Base-by-base conservation (phyloP, 1,140 invertebrate genomes). In the Lasaia peninsularis region DNA sequence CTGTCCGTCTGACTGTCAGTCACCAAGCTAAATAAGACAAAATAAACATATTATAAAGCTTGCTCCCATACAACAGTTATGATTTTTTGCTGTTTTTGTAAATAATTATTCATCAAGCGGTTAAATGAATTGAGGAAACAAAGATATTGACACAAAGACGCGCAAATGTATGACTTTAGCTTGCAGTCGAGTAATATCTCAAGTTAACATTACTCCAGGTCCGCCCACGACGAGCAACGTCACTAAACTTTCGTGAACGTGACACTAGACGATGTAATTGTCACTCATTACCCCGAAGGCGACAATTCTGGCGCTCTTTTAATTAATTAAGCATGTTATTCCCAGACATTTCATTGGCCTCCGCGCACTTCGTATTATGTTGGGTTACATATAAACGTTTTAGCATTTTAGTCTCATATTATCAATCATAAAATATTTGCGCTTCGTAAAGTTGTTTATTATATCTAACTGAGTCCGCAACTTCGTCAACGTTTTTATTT, bases 251-350 rank as follows among this genome's bases (percentile, higher is more conserved):
- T 78, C 64, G 71, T 73, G 68, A 77, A 65, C 73, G 67, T 70
- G 73, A 80, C 77, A 81, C 73, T 84, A 77, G 73, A 86, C 75
- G 76, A 82, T 87, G 76, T 80, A 80, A 85, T 85, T 84, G 80
- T 78, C 73, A 71, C 75, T 80, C 81, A 83, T 85, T 82, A 80
- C 73, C 74, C 71, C 70, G 75, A 56, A 77, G 73, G 73, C 77
- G 73, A 70, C 66, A 73, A 71, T 61, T 69, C 65, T 61, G 69
- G 68, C 68, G 70, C 71, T 58, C 66, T 78, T 74, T 79, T 75
- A 81, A 83, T 81, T 72, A 80, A 70, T 62, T 59, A 52, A 62
- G 65, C 61, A 51, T 40, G 58, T 67, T 76, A 71, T 75, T 75
- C 37, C 11, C 52, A 52, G 50, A 65, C 52, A 55, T 28, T 56